Percentiles rank a stretch among this genome's conserved stretches.
Conservation (phyloP, 2,113 vertebrate genomes). For the Alligator sinensis region DNA sequence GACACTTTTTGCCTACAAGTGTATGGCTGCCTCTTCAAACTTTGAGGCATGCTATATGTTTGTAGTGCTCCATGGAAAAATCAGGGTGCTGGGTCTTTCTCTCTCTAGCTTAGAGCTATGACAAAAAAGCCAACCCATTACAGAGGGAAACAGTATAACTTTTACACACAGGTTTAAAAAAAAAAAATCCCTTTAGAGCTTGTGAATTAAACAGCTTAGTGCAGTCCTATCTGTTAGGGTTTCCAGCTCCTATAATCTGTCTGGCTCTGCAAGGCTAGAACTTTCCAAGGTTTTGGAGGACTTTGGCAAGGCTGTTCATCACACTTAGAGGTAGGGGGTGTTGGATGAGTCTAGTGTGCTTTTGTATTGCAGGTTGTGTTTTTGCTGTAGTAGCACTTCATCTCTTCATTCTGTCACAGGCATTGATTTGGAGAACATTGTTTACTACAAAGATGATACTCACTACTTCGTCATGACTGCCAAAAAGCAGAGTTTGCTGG, state of each 20-base stretch:
- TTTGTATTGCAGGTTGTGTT: too few relatives aligned
- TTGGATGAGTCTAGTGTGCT: not conserved
- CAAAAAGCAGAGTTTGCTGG: conserved; percentile 97
- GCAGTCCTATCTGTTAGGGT: not conserved
- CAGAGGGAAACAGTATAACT: not conserved
- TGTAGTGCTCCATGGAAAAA: not conserved
- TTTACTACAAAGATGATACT: conserved; percentile 99
- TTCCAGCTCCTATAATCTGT: not conserved
- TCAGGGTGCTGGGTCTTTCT: not conserved
- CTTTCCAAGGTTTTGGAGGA: not conserved
- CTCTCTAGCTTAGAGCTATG: not conserved
- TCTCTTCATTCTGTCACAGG: conserved; percentile 80
- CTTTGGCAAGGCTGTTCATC: not conserved
- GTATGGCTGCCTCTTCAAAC: not conserved
- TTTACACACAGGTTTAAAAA: too few relatives aligned
- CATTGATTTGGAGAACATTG: conserved; percentile 99
- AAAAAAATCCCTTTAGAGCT: not conserved
- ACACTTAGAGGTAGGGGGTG: not conserved
- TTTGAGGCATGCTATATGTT: not conserved
- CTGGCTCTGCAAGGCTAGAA: not conserved
- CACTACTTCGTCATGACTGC: conserved; percentile 99
- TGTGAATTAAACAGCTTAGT: not conserved
- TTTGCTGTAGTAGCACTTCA: not conserved
- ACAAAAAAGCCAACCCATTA: not conserved
- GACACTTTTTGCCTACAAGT: not conserved